These are phyloP conservation scores for Brachystomella parvula DNA, from an alignment of 1,140 invertebrate species.

Conservation along the genomic window DNA sequence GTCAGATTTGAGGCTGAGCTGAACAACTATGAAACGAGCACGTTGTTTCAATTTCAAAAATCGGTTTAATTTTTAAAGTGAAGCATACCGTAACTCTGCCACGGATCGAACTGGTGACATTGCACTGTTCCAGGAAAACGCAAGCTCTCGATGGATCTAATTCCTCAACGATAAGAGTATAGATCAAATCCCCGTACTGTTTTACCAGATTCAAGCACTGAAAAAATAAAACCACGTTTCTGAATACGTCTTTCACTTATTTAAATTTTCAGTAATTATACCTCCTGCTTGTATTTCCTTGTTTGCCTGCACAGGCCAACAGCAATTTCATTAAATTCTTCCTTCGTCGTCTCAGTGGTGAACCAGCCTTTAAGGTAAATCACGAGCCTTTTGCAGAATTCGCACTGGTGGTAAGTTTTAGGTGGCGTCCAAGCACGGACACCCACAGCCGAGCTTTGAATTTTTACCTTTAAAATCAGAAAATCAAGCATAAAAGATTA, in stretches of 20 bases:
- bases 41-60: neutral
- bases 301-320: constrained; percentile 71
- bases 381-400: constrained; percentile 73
- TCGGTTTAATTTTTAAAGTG: neutral
- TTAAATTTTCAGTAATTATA: too few species aligned
- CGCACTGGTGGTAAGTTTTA: constrained; percentile 61
- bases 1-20: neutral
- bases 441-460: neutral
- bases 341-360: constrained; percentile 73
- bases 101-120: neutral
- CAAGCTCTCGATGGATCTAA: constrained; percentile 62
- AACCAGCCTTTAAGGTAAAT: constrained; percentile 67
- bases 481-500: neutral
- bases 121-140: constrained; percentile 49
- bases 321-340: constrained; percentile 68
- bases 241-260: neutral
- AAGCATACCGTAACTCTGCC: constrained; percentile 14
- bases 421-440: constrained; percentile 29
- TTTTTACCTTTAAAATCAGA: constrained; percentile 10
- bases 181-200: constrained; percentile 65
- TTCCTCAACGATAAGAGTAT: constrained; percentile 59
- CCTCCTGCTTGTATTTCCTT: constrained; percentile 51
- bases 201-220: constrained; percentile 62
- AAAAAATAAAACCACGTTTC: constrained; percentile 33
- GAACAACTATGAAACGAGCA: constrained; percentile 9